These are phyloP conservation scores for Oligia fasciuncula DNA, from an alignment of 2,888 invertebrate species.

Conservation along the genomic window DNA sequence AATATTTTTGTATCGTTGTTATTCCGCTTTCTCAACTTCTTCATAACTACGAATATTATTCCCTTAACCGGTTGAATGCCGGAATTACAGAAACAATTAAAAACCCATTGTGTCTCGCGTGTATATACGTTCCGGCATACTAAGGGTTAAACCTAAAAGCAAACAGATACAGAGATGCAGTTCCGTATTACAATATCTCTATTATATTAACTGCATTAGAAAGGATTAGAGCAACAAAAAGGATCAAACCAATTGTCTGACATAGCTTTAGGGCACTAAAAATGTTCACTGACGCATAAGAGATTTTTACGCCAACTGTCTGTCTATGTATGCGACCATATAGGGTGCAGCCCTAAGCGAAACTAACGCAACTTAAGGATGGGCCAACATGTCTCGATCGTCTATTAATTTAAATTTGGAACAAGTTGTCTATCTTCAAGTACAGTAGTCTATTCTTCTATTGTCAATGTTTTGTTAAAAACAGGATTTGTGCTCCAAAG, in stretches of 20 bases:
- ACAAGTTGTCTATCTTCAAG: conserved; percentile 30
- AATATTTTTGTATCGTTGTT: neutral
- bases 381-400: conserved; percentile 28
- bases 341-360: conserved; percentile 50
- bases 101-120: no score
- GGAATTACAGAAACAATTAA: no score
- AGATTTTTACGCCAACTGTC: conserved; percentile 67
- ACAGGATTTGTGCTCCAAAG: conserved; percentile 45
- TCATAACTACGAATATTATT: neutral
- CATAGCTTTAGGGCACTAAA: conserved; percentile 59
- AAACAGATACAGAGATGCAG: conserved; percentile 43
- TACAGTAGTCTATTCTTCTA: conserved; percentile 41
- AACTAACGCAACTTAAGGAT: conserved; percentile 21
- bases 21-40: neutral
- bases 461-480: conserved; percentile 50
- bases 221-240: conserved; percentile 57
- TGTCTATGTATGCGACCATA: conserved; percentile 19
- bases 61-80: no score
- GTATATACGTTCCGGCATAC: no score
- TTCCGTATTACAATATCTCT: conserved; percentile 40
- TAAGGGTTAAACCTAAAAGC: conserved; percentile 10
- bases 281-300: conserved; percentile 71
- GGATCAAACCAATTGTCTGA: conserved; percentile 62
- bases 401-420: conserved; percentile 41
- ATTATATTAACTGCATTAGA: conserved; percentile 46